A percentile compares a stretch with the other conserved stretches of the same genome.
Evolutionary conservation across 92 coral and sea anemone genomes (phyloP).

Genomic region (Porites evermanni): DNA sequence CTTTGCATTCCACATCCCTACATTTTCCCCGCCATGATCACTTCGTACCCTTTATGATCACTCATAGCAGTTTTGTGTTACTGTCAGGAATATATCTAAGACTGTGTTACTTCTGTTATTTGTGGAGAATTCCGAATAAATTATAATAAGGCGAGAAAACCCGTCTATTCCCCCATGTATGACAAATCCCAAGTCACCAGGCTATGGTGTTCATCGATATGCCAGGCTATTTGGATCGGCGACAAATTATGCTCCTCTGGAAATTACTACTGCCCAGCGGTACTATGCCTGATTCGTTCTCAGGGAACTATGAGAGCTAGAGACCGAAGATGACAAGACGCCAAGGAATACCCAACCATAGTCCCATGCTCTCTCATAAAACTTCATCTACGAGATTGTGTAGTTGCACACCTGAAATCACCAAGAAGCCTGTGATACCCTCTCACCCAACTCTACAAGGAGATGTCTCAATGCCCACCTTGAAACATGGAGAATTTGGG

Average conservation of each 20-base stretch:
- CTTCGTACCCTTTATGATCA: conserved; percentile 54
- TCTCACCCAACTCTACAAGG: conserved; percentile 58
- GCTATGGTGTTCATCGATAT: conserved; percentile 59
- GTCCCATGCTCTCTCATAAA: conserved; percentile 58
- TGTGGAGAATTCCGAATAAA: conserved; percentile 55
- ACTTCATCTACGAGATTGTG: conserved; percentile 33
- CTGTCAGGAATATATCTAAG: conserved; percentile 18
- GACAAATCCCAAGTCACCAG: conserved; percentile 52
- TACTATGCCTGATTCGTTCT: conserved; percentile 59
- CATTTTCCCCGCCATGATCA: conserved; percentile 62
- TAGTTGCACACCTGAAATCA: conserved; percentile 49
- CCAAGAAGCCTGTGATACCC: conserved; percentile 57
- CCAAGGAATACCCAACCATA: conserved; percentile 54
- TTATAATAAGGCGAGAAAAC: conserved; percentile 18
- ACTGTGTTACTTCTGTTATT: conserved; percentile 38
- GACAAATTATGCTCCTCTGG: conserved; percentile 9
- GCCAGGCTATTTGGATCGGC: conserved; percentile 30
- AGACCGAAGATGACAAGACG: conserved; percentile 64
- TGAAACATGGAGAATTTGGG: conserved; percentile 51
- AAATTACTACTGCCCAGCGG: conserved; percentile 63
- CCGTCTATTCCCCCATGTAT: conserved; percentile 53
- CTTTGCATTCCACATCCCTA: conserved; percentile 39
- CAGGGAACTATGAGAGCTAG: conserved; percentile 62
- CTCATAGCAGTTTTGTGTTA: conserved; percentile 23
- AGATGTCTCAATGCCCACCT: conserved; percentile 57